Conservation (phyloP, 2,888 invertebrate genomes). For the Orchesella flavescens region DNA sequence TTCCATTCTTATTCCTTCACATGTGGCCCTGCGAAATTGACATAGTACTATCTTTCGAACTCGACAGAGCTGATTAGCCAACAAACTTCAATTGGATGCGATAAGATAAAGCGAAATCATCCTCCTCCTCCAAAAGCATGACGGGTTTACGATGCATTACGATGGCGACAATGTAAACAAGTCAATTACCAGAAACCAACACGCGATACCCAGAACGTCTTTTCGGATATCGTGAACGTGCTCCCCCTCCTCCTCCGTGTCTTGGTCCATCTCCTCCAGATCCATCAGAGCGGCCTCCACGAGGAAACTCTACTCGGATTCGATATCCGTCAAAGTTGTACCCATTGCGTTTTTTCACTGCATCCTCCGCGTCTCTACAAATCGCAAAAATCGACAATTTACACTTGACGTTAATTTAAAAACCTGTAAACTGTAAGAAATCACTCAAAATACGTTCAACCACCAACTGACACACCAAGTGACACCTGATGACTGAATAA, state of each 20-base stretch:
- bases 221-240: conserved; percentile 91
- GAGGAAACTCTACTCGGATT: conserved; percentile 97
- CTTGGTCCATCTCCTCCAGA: conserved; percentile 77
- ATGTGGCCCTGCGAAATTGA: no score
- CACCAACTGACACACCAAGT: no score
- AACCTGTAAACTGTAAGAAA: no score
- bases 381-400: conserved; percentile 9
- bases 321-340: conserved; percentile 99
- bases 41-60: no score
- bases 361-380: conserved; percentile 95
- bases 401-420: no score
- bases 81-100: no score
- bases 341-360: conserved; percentile 95
- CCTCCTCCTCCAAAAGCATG: no score
- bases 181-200: conserved; percentile 84
- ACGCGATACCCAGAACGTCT: conserved; percentile 95
- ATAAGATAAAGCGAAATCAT: no score
- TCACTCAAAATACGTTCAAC: conserved; percentile 12
- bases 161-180: no score
- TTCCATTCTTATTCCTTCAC: no score
- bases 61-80: no score
- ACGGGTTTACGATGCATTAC: no score
- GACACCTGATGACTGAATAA: not conserved
- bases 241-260: conserved; percentile 77
- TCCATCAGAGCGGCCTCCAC: conserved; percentile 86